These are phyloP conservation scores for Hymenopus coronatus DNA, from an alignment of 2,888 invertebrate species.

Conservation along the genomic window DNA sequence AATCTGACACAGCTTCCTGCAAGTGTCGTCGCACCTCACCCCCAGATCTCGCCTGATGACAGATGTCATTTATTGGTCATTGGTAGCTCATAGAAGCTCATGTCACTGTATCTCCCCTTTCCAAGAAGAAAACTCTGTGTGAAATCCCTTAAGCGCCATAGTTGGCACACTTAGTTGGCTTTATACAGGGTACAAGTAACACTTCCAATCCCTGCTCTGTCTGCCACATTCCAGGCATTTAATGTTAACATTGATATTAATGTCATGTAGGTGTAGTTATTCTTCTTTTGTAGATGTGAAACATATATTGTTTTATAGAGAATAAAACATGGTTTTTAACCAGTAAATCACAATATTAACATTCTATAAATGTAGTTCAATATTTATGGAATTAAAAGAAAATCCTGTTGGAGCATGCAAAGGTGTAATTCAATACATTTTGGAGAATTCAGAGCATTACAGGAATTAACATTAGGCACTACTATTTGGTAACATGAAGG, in stretches of 20 bases:
- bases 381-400: not conserved
- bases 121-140: not conserved
- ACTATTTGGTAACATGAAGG: not conserved
- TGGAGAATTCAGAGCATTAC: not conserved
- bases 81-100: not conserved
- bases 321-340: not conserved
- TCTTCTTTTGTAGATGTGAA: not conserved
- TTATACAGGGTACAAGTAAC: slow-evolving; percentile 1
- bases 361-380: not conserved
- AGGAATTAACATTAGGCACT: not conserved
- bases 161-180: not conserved
- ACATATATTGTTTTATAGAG: not conserved
- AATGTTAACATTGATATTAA: not conserved
- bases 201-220: not conserved
- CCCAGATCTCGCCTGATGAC: slow-evolving; percentile 40
- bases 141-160: not conserved
- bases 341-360: not conserved
- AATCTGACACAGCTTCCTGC: slow-evolving; percentile 43
- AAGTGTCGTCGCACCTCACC: slow-evolving; percentile 44
- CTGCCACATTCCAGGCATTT: not conserved
- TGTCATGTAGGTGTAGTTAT: not conserved
- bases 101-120: not conserved
- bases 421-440: not conserved
- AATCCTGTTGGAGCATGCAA: not conserved
- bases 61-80: not conserved